Evolutionary conservation across 1,140 invertebrate genomes (phyloP).

Genomic region (Drosophila pallidifrons): DNA sequence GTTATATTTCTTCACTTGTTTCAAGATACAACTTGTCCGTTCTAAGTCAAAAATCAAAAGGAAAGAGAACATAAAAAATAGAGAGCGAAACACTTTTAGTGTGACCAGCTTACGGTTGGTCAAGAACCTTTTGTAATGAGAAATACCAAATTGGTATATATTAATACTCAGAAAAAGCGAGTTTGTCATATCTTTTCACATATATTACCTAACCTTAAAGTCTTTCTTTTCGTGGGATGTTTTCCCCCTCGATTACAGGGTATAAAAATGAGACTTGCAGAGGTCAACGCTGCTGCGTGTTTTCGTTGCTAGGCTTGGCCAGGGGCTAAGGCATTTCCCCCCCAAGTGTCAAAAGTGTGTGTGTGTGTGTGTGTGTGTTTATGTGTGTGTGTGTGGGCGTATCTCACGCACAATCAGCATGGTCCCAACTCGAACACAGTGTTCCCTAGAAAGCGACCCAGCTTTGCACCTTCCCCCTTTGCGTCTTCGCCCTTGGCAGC

Average conservation of each 20-base stretch:
- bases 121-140: no score
- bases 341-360: conserved; percentile 1
- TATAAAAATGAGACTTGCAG: neutral
- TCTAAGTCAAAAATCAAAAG: no score
- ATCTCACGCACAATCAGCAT: conserved; percentile 51
- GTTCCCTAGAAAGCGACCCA: conserved; percentile 6
- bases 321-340: neutral
- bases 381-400: conserved; percentile 8
- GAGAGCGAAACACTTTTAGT: no score
- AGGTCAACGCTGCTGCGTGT: neutral
- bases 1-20: no score
- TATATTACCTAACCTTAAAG: no score
- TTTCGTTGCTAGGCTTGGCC: neutral
- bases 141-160: no score
- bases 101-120: no score
- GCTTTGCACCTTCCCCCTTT: neutral
- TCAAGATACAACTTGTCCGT: no score
- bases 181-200: no score
- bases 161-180: no score
- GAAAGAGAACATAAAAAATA: no score
- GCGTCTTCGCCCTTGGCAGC: neutral
- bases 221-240: neutral
- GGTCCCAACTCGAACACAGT: conserved; percentile 19
- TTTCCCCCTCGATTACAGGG: conserved; percentile 7
- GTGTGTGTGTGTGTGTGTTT: no score